phyloP scores from a whole-genome alignment of 2,888 invertebrate species.

The Drosophila recens region DNA sequence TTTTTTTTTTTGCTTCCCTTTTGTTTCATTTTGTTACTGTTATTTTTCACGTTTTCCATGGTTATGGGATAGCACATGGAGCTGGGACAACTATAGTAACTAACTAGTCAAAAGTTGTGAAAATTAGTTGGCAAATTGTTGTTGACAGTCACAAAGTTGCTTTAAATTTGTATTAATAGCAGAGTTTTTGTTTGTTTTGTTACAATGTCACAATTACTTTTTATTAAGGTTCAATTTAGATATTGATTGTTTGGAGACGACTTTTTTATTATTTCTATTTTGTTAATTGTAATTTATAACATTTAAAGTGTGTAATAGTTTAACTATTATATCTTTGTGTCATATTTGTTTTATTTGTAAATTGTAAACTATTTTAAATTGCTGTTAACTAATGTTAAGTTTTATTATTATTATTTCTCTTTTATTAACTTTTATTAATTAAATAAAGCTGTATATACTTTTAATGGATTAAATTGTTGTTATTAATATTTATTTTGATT shows the following conservation, averaged over 20 bases:
- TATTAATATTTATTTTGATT: too few species aligned
- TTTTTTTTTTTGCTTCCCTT: slow-evolving; percentile 18
- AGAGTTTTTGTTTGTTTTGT: slow-evolving; percentile 24
- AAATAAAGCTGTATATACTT: too few species aligned
- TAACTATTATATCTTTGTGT: too few species aligned
- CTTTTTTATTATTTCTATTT: neutral
- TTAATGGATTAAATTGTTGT: too few species aligned
- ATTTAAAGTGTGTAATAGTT: neutral
- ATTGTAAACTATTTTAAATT: too few species aligned
- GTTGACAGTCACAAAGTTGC: slow-evolving; percentile 60
- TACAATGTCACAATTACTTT: slow-evolving; percentile 15
- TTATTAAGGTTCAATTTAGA: neutral
- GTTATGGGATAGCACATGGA: slow-evolving; percentile 7
- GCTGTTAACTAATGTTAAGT: too few species aligned
- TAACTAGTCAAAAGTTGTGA: slow-evolving; percentile 13
- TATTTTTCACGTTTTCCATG: neutral
- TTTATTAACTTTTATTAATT: too few species aligned
- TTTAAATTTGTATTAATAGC: slow-evolving; percentile 62
- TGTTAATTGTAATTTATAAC: neutral
- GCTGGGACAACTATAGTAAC: slow-evolving; percentile 1
- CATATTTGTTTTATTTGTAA: too few species aligned
- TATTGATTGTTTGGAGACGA: neutral
- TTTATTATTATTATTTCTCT: too few species aligned
- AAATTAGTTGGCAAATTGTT: slow-evolving; percentile 60
- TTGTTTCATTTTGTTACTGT: slow-evolving; percentile 10